phyloP scores from a whole-genome alignment of 2,888 invertebrate species.

The Heliconius sara region DNA sequence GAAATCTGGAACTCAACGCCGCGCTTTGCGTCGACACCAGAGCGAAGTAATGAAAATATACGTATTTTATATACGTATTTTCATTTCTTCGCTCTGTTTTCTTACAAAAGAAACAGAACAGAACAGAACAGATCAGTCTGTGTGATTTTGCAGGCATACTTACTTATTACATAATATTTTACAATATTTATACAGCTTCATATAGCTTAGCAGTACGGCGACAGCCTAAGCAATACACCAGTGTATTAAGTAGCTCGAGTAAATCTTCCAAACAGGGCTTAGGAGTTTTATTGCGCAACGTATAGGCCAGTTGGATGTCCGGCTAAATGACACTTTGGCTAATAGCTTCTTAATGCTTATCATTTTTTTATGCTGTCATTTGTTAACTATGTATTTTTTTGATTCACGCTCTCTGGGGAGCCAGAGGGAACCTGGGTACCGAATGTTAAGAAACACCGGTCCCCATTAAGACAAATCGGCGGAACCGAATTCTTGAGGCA shows the following conservation, averaged over 20 bases:
- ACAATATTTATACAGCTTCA: neutral
- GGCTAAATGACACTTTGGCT: constrained; percentile 42
- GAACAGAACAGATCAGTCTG: no score
- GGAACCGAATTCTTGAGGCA: no score
- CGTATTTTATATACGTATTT: no score
- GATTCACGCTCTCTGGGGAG: no score
- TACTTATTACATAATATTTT: no score
- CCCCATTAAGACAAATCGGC: no score
- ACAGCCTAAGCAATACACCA: constrained; percentile 62
- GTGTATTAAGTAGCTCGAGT: constrained; percentile 79
- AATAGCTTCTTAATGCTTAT: constrained; percentile 34
- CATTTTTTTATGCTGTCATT: constrained; percentile 4
- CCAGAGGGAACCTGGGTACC: neutral
- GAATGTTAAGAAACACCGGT: neutral
- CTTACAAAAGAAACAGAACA: no score
- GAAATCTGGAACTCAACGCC: no score
- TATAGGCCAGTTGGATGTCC: constrained; percentile 47
- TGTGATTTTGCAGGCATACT: no score
- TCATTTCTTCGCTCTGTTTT: no score
- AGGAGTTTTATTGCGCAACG: constrained; percentile 78
- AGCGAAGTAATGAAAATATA: no score
- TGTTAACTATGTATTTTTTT: neutral
- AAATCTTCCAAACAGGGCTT: constrained; percentile 80
- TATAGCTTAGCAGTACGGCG: constrained; percentile 47
- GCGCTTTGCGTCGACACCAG: no score